A percentile compares a stretch with the other conserved stretches of the same genome.
These are phyloP conservation scores for Gryon sp. DNA, from an alignment of 1,140 invertebrate genomes.

Conservation along the genomic window DNA sequence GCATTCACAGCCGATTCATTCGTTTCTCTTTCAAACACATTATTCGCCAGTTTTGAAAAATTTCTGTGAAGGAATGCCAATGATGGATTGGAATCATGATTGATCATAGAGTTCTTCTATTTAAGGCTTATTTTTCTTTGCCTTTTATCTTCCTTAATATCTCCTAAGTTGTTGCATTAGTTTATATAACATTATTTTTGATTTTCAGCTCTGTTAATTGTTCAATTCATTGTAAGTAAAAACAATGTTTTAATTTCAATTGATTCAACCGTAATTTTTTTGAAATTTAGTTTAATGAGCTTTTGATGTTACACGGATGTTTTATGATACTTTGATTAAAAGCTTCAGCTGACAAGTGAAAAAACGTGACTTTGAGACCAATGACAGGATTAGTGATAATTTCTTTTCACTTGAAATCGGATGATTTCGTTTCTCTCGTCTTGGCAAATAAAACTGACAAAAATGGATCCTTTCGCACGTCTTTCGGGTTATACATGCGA, in stretches of 20 bases:
- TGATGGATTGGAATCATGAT: slow-evolving; percentile 19
- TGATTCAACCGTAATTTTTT: no score
- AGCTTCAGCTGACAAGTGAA: slow-evolving; percentile 21
- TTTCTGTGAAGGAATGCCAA: slow-evolving; percentile 26
- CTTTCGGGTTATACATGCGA: not conserved
- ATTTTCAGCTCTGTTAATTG: no score
- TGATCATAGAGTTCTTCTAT: slow-evolving; percentile 1
- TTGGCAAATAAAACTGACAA: no score
- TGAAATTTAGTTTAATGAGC: no score
- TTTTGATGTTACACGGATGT: not conserved
- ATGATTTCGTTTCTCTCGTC: slow-evolving; percentile 28
- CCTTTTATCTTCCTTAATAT: not conserved
- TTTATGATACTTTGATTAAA: slow-evolving; percentile 3
- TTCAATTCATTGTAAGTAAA: no score
- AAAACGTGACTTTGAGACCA: slow-evolving; percentile 39
- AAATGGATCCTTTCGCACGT: slow-evolving; percentile 30
- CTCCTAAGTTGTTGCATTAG: no score
- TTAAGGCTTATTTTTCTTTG: not conserved
- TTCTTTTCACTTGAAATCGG: slow-evolving; percentile 25
- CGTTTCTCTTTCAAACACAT: slow-evolving; percentile 17
- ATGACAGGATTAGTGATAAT: slow-evolving; percentile 41
- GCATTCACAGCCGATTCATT: slow-evolving; percentile 31
- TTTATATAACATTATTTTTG: no score
- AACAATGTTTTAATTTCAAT: no score
- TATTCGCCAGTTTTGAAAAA: slow-evolving; percentile 43